These are phyloP conservation scores for Euzophera pinguis DNA, from an alignment of 2,888 invertebrate species.

Conservation along the genomic window DNA sequence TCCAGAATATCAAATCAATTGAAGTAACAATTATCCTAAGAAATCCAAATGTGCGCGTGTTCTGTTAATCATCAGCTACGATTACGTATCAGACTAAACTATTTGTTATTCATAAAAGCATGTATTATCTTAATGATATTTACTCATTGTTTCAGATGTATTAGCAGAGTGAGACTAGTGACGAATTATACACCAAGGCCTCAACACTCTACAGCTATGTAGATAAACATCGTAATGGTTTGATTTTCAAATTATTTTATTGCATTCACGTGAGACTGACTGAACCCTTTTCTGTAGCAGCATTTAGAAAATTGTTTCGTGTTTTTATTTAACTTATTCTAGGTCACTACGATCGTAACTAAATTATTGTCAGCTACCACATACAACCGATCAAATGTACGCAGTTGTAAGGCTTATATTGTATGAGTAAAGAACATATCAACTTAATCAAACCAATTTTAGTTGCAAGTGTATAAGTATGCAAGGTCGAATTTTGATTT, in stretches of 20 bases:
- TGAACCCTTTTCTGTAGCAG: constrained; percentile 70
- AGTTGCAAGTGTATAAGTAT: constrained; percentile 30
- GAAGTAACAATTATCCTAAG: no score
- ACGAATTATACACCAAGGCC: constrained; percentile 28
- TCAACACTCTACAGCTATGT: constrained; percentile 40
- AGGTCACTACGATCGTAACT: constrained; percentile 32
- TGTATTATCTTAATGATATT: not conserved
- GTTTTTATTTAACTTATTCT: constrained; percentile 50
- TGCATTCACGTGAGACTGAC: constrained; percentile 74
- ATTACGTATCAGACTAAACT: no score
- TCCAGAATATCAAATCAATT: no score
- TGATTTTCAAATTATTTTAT: constrained; percentile 58
- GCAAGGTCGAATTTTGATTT: constrained; percentile 29
- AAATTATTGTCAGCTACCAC: constrained; percentile 41
- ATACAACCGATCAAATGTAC: constrained; percentile 32
- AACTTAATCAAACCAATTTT: constrained; percentile 50
- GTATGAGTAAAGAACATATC: constrained; percentile 68
- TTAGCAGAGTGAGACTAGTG: constrained; percentile 49
- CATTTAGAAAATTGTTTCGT: constrained; percentile 68
- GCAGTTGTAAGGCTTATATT: constrained; percentile 32
- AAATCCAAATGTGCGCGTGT: no score
- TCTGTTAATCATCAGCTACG: no score
- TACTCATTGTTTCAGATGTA: constrained; percentile 42
- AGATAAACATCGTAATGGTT: constrained; percentile 57
- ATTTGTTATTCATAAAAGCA: no score